Percentiles rank a stretch among this genome's conserved stretches.
Evolutionary conservation across 2,797 vertebrate species (phyloP).

Genomic region (Natrix natrix): DNA sequence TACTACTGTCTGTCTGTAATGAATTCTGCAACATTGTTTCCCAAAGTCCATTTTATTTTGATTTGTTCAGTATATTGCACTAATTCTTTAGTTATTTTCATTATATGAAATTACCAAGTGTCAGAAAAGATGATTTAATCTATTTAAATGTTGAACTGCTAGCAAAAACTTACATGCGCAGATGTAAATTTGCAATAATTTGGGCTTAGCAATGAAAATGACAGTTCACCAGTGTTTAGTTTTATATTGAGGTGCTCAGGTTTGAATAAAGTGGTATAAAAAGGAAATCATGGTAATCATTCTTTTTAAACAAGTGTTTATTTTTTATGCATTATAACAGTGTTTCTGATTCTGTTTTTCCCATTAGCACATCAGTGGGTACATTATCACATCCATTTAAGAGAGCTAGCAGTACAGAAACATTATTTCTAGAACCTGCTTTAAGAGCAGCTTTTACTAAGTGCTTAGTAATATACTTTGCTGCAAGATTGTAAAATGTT

Average conservation of each 20-base stretch:
- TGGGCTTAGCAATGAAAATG: slow-evolving; percentile 73
- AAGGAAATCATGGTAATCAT: slow-evolving; percentile 32
- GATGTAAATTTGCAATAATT: slow-evolving; percentile 74
- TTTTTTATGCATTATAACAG: slow-evolving; percentile 14
- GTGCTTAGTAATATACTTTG: slow-evolving; percentile 58
- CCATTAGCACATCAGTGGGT: neutral
- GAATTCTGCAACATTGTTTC: slow-evolving; percentile 74
- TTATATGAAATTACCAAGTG: slow-evolving; percentile 78
- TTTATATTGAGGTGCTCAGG: slow-evolving; percentile 80
- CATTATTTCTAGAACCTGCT: slow-evolving; percentile 70
- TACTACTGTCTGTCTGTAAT: slow-evolving; percentile 73
- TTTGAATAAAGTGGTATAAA: slow-evolving; percentile 81
- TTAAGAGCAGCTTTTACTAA: slow-evolving; percentile 61
- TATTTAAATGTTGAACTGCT: slow-evolving; percentile 76
- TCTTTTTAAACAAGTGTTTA: slow-evolving; percentile 36
- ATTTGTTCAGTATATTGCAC: slow-evolving; percentile 88
- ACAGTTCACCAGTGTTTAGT: slow-evolving; percentile 76
- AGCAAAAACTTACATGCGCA: slow-evolving; percentile 70
- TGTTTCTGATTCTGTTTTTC: neutral
- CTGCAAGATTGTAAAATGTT: slow-evolving; percentile 44
- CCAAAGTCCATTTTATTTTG: slow-evolving; percentile 81
- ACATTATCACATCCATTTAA: slow-evolving; percentile 59
- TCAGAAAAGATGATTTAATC: slow-evolving; percentile 75
- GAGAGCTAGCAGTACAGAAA: slow-evolving; percentile 64
- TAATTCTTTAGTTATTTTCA: slow-evolving; percentile 84